phyloP scores from a whole-genome alignment of 1,140 invertebrate species.

The Listronotus bonariensis region DNA sequence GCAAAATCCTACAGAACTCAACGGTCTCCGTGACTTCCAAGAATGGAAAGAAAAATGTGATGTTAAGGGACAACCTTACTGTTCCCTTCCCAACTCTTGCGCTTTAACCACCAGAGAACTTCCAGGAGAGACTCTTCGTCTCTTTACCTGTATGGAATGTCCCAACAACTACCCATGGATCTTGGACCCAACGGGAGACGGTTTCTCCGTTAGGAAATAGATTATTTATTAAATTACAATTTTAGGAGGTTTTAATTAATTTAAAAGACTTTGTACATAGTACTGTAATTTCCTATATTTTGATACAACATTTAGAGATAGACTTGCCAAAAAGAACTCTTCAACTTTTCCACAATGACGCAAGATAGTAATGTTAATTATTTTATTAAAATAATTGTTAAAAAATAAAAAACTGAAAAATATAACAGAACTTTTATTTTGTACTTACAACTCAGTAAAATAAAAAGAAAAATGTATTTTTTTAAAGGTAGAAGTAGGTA shows the following conservation, averaged over 20 bases:
- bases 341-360: not conserved
- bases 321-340: slow-evolving; percentile 14
- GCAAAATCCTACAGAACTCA: slow-evolving; percentile 91
- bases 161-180: slow-evolving; percentile 96
- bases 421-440: not conserved
- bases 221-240: slow-evolving; percentile 40
- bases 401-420: slow-evolving; percentile 15
- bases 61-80: slow-evolving; percentile 90
- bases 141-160: slow-evolving; percentile 95
- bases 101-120: slow-evolving; percentile 87
- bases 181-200: slow-evolving; percentile 91
- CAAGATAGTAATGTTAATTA: slow-evolving; percentile 8
- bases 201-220: slow-evolving; percentile 80
- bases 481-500: too few relatives aligned
- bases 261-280: slow-evolving; percentile 39
- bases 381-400: slow-evolving; percentile 19
- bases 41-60: slow-evolving; percentile 97
- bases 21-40: slow-evolving; percentile 85
- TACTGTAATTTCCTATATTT: slow-evolving; percentile 20
- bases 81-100: slow-evolving; percentile 88
- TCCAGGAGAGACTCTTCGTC: slow-evolving; percentile 86
- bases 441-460: too few relatives aligned
- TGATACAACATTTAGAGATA: slow-evolving; percentile 2
- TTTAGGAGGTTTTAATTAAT: slow-evolving; percentile 19
- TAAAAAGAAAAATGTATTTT: too few relatives aligned